phyloP scores from a whole-genome alignment of 64 coral and sea anemone genomes.

The Montipora foliosa region DNA sequence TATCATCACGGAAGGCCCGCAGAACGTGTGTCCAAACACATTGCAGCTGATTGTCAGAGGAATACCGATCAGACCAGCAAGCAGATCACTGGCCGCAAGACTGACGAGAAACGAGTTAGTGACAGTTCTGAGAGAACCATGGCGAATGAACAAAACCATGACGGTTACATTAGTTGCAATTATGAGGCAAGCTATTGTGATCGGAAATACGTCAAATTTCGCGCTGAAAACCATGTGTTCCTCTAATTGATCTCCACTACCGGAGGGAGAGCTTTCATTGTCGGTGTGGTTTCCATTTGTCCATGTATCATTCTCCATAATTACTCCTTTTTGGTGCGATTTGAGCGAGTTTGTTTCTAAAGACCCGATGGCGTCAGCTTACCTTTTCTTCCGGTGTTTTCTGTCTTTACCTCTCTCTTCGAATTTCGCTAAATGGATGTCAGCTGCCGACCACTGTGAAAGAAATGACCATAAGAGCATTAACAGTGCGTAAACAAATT shows the following conservation, averaged over 20 bases:
- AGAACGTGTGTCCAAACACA: not conserved
- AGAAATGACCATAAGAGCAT: not conserved
- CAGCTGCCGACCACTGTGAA: conserved; percentile 4
- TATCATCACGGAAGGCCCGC: conserved; percentile 15
- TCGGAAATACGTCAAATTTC: conserved; percentile 70
- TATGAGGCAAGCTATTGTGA: conserved; percentile 59
- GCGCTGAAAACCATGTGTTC: conserved; percentile 51
- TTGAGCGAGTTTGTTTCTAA: not conserved
- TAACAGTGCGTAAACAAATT: conserved; percentile 24
- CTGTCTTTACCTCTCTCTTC: not conserved
- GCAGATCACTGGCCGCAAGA: conserved; percentile 56
- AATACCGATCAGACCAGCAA: conserved; percentile 64
- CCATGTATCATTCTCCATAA: not conserved
- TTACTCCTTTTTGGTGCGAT: not conserved
- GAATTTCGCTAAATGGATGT: not conserved
- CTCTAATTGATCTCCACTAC: conserved; percentile 10
- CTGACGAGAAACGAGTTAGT: conserved; percentile 79
- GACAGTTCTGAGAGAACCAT: conserved; percentile 57
- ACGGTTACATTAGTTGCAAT: conserved; percentile 60
- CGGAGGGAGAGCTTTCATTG: not conserved
- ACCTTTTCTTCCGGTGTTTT: not conserved
- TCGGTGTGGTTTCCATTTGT: not conserved
- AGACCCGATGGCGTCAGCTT: not conserved
- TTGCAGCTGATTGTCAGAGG: conserved; percentile 55
- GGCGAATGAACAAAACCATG: conserved; percentile 43